phyloP scores from a whole-genome alignment of 2,797 vertebrate genomes.

The Macrochelys suwanniensis region DNA sequence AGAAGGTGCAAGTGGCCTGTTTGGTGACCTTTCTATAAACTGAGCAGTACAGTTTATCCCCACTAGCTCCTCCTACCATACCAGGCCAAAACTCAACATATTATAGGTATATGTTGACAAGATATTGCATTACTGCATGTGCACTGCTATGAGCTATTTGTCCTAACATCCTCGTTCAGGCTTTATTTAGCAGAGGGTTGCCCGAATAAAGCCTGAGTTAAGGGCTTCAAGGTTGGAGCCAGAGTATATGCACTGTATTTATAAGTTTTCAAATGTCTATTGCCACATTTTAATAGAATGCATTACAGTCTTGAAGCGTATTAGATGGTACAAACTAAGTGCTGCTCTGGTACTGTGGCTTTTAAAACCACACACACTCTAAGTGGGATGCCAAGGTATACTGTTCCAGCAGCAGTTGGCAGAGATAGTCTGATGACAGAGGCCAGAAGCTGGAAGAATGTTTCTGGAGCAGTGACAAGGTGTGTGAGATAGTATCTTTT shows the following conservation, averaged over 20 bases:
- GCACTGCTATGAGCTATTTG: background rate
- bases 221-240: background rate
- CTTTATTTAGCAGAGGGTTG: background rate
- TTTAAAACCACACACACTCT: background rate
- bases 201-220: background rate
- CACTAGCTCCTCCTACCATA: background rate
- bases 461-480: background rate
- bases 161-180: background rate
- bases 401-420: background rate
- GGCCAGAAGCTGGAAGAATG: background rate
- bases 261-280: background rate
- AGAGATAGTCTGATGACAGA: background rate
- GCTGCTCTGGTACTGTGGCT: background rate
- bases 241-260: background rate
- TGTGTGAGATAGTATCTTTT: background rate
- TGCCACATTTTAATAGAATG: background rate
- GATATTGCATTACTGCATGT: background rate
- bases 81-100: background rate
- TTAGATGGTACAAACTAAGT: background rate
- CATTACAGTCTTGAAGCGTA: background rate
- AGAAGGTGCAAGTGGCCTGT: accelerated
- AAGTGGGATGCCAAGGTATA: background rate
- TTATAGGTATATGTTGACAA: background rate
- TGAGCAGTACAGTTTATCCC: background rate
- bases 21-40: background rate